Evolutionary conservation across 2,113 vertebrate species (phyloP).

Genomic region (Aramus guarauna): DNA sequence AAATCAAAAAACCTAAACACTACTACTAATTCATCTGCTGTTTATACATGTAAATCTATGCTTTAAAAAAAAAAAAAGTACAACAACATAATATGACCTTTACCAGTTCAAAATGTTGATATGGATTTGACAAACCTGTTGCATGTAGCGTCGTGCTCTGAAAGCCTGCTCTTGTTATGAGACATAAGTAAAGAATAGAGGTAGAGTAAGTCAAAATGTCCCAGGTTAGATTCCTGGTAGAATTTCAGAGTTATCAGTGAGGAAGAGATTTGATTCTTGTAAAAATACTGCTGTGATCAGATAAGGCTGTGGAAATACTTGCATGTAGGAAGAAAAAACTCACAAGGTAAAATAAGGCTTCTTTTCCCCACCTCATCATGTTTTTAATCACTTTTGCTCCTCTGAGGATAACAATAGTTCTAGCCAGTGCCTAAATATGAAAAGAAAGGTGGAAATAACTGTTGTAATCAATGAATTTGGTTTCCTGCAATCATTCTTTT

Average conservation of each 20-base stretch:
- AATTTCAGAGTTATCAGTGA: background rate
- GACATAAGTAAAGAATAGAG: background rate
- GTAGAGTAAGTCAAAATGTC: background rate
- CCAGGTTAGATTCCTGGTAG: background rate
- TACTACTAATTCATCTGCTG: background rate
- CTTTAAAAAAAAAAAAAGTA: background rate
- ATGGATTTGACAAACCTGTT: background rate
- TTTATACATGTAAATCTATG: background rate
- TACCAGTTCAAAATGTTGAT: background rate
- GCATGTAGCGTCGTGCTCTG: fast-evolving
- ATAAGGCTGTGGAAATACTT: background rate
- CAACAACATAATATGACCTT: background rate
- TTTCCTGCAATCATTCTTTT: background rate
- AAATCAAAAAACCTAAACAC: background rate
- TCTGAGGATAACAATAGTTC: background rate
- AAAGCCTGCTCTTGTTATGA: background rate
- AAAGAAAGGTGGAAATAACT: background rate
- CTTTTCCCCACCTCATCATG: background rate
- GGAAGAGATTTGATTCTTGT: background rate
- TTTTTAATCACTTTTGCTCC: background rate
- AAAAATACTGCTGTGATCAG: background rate
- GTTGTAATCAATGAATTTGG: background rate
- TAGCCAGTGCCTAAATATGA: background rate
- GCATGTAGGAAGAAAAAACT: background rate
- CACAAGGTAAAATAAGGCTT: background rate